Percentiles rank a stretch among this genome's conserved stretches.
Conservation (phyloP, 2,888 invertebrate genomes). For the Scaptomyza reducta region DNA sequence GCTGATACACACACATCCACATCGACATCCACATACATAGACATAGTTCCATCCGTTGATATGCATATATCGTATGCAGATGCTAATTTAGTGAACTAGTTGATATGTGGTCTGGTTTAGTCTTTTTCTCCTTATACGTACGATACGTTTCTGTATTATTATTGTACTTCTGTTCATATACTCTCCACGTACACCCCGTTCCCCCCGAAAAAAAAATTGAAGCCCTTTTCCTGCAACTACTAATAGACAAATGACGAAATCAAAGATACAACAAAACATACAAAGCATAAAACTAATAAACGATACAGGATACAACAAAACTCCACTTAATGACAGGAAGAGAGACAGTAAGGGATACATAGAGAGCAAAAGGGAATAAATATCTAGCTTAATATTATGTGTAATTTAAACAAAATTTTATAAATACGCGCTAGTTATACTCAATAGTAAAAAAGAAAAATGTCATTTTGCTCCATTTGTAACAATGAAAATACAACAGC, state of each 20-base stretch:
- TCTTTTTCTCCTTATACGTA: slow-evolving; percentile 39
- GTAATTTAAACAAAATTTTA: slow-evolving; percentile 77
- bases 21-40: not conserved
- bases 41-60: slow-evolving; percentile 34
- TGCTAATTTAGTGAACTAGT: slow-evolving; percentile 60
- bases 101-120: slow-evolving; percentile 63
- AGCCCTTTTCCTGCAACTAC: slow-evolving; percentile 12
- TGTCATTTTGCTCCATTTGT: slow-evolving; percentile 71
- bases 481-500: slow-evolving; percentile 70
- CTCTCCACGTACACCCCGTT: slow-evolving; percentile 1
- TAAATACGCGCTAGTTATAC: slow-evolving; percentile 71
- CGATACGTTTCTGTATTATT: slow-evolving; percentile 60
- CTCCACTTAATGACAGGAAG: slow-evolving; percentile 32
- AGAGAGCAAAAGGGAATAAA: slow-evolving; percentile 51
- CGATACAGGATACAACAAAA: slow-evolving; percentile 22
- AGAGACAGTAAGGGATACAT: not conserved
- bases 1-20: not conserved
- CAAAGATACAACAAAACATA: slow-evolving; percentile 31
- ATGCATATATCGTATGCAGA: slow-evolving; percentile 22
- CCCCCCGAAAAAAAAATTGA: slow-evolving; percentile 5
- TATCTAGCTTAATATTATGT: slow-evolving; percentile 78
- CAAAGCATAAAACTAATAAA: slow-evolving; percentile 25
- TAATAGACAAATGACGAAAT: slow-evolving; percentile 67
- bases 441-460: slow-evolving; percentile 51
- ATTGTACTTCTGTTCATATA: slow-evolving; percentile 57